Base-by-base conservation (phyloP, 2,113 vertebrate species). In the Pitta sordida region DNA sequence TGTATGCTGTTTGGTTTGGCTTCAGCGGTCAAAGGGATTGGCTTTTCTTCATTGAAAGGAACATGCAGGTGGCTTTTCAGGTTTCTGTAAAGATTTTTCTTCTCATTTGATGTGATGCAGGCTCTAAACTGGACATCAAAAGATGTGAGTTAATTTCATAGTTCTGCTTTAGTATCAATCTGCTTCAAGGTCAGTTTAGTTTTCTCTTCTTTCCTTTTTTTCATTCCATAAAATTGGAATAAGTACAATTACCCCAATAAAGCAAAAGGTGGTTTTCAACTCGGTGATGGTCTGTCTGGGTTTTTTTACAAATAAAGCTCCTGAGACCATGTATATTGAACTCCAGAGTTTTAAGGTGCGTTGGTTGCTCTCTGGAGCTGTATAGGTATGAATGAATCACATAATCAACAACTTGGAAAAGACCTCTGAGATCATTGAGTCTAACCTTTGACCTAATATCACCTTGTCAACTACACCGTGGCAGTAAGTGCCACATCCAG, bases 51-150 rank as follows among this genome's bases (percentile, higher is more conserved):
- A 34, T 9, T 83, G 59, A 81, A 95, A 93, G 71, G 51, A 92
- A 19, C 46, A 41, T 24, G 59, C 90, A 87, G 67, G 46, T 96
- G 81, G 48, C 82, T 97, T 88, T 93, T 80, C 67, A 88, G 58
- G 81, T 94, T 83, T 90, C 77, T 93, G 69, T 60, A 73, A 92
- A 89, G 83, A 92, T 84, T 91, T 93, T 92, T 91, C 32, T 80
- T 93, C 63, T 94, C 63, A 52, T 69, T 91, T 94, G 70, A 67
- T 83, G 71, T 77, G 67, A 26, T 88, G 70, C 55, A 70, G 29
- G 16, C 81, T 78, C 76, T 86, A 81, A 93, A 90, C 36, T 37
- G 55, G 32, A 6, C 36, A 59, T 76, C 49, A 80, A 65, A 91
- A 83, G 32, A 91, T 63, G 11, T 41, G 37, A 80, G 51, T 90